Percentiles rank a stretch among this genome's conserved stretches.
phyloP scores from a whole-genome alignment of 2,113 vertebrate species.

The Paracanthobrama guichenoti region DNA sequence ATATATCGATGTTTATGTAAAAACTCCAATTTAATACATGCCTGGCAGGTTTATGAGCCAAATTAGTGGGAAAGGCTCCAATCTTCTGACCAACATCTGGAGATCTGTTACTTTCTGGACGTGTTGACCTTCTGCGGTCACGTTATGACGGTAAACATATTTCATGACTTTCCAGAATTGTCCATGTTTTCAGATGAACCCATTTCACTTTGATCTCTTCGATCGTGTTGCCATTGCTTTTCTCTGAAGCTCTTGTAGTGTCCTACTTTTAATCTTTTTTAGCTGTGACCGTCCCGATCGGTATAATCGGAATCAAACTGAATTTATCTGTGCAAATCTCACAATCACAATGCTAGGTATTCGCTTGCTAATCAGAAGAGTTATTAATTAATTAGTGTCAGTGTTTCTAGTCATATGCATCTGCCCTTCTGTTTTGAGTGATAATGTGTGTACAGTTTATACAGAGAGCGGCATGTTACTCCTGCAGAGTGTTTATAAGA shows the following conservation, averaged over 20 bases:
- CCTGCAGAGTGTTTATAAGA: not conserved
- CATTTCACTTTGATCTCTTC: not conserved
- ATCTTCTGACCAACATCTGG: too few species aligned
- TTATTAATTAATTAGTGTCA: not conserved
- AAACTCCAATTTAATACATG: not conserved
- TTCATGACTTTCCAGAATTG: not conserved
- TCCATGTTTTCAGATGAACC: not conserved
- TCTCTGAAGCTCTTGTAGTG: not conserved
- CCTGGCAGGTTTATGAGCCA: not conserved
- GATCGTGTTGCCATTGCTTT: not conserved
- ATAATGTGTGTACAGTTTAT: constrained; percentile 35
- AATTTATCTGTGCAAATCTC: too few species aligned
- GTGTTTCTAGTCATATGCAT: not conserved
- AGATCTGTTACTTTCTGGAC: constrained; percentile 2
- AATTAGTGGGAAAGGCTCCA: not conserved
- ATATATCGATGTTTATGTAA: not conserved
- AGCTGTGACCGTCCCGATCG: not conserved
- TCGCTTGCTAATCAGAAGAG: not conserved
- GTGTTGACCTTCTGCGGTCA: not conserved
- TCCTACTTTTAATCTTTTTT: not conserved
- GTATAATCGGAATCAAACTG: not conserved
- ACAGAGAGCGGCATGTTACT: not conserved
- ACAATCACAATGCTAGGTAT: too few species aligned
- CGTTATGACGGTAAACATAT: not conserved
- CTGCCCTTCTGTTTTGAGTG: not conserved